phyloP scores from a whole-genome alignment of 1,140 invertebrate genomes.

The Bombus superbus region DNA sequence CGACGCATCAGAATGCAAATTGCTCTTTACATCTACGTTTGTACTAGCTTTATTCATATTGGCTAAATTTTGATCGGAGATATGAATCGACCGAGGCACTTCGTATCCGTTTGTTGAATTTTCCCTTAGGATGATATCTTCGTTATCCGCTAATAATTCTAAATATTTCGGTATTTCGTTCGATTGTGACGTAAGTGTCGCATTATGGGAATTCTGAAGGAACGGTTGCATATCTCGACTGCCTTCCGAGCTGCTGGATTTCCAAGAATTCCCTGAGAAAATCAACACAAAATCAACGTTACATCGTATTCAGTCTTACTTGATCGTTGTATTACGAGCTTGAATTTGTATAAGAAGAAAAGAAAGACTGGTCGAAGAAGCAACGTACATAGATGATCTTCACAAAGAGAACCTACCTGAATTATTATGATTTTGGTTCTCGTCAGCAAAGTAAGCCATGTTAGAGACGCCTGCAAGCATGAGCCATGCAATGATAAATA shows the following conservation, averaged over 20 bases:
- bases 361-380: conserved; percentile 16
- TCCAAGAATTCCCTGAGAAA: conserved; percentile 78
- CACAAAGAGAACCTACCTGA: conserved; percentile 80
- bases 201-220: conserved; percentile 74
- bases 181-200: conserved; percentile 64
- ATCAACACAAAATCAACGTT: conserved; percentile 15
- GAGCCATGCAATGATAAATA: conserved; percentile 82
- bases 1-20: conserved; percentile 22
- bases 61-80: conserved; percentile 56
- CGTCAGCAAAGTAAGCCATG: conserved; percentile 83
- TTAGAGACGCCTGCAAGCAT: conserved; percentile 83
- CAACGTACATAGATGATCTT: conserved; percentile 16
- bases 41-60: conserved; percentile 47
- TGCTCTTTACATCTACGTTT: conserved; percentile 48
- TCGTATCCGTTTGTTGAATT: conserved; percentile 84
- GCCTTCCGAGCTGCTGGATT: conserved; percentile 78
- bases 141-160: conserved; percentile 82
- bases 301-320: not conserved
- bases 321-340: not conserved
- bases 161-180: conserved; percentile 83
- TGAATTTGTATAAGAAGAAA: not conserved
- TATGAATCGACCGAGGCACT: conserved; percentile 81
- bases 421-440: conserved; percentile 83
- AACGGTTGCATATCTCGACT: conserved; percentile 79
- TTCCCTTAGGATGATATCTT: conserved; percentile 79